phyloP scores from a whole-genome alignment of 2,797 vertebrate genomes.

The Limosa lapponica region DNA sequence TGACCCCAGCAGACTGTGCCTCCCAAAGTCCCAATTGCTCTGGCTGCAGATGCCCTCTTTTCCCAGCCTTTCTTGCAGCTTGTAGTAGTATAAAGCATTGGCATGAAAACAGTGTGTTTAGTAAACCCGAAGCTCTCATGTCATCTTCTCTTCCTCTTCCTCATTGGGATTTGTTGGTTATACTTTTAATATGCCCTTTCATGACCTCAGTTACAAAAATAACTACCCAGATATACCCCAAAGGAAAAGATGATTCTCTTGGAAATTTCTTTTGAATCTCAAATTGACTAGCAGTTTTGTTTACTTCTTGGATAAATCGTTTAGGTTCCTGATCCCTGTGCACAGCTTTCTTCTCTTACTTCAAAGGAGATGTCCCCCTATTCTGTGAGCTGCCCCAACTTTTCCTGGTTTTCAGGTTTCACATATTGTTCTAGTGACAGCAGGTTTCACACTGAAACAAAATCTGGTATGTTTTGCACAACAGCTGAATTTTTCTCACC shows the following conservation, averaged over 20 bases:
- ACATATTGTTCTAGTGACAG: background rate
- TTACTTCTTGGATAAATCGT: constrained; percentile 22
- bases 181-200: background rate
- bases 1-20: background rate
- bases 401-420: background rate
- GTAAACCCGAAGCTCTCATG: background rate
- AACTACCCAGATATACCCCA: constrained; percentile 29
- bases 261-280: constrained; percentile 27
- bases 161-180: background rate
- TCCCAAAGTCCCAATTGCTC: background rate
- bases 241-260: constrained; percentile 38
- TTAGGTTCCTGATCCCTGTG: background rate
- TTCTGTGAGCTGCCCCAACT: background rate
- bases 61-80: background rate
- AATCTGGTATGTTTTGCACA: background rate
- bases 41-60: background rate
- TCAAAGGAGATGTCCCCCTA: background rate
- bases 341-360: background rate
- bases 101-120: background rate
- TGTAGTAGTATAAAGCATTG: background rate
- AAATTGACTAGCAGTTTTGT: background rate
- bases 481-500: background rate
- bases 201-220: constrained; percentile 41
- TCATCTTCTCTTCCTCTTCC: background rate
- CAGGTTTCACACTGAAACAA: background rate